Percentiles rank a stretch among this genome's conserved stretches.
Evolutionary conservation across 2,888 invertebrate genomes (phyloP).

Genomic region (Sisyra terminalis): DNA sequence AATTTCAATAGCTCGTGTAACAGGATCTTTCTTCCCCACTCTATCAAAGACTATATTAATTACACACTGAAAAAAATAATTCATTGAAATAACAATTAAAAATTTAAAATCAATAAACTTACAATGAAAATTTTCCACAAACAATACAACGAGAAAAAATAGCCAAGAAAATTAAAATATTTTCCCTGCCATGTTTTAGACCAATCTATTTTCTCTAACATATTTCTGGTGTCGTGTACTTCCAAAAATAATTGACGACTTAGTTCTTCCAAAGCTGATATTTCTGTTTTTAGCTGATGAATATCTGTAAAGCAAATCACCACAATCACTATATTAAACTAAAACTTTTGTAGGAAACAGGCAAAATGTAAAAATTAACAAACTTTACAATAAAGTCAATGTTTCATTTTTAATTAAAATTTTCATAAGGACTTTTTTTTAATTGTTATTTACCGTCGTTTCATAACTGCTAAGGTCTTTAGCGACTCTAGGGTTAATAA

Average conservation of each 20-base stretch:
- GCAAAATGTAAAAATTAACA: no score
- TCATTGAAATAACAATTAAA: constrained; percentile 8
- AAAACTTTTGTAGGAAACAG: not conserved
- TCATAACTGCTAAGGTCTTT: not conserved
- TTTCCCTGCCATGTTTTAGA: constrained; percentile 91
- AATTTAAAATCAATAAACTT: constrained; percentile 26
- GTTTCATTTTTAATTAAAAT: no score
- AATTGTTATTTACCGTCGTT: not conserved
- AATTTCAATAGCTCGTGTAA: constrained; percentile 90
- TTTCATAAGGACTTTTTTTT: no score
- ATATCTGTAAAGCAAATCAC: constrained; percentile 37
- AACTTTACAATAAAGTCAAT: no score
- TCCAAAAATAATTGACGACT: constrained; percentile 92
- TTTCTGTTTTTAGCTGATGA: constrained; percentile 67
- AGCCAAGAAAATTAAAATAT: constrained; percentile 96
- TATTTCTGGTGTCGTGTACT: constrained; percentile 80
- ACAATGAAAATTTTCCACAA: constrained; percentile 99
- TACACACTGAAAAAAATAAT: constrained; percentile 54
- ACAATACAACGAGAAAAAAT: constrained; percentile 97
- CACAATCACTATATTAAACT: not conserved
- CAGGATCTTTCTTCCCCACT: constrained; percentile 96
- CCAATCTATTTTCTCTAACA: constrained; percentile 86
- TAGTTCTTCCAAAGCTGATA: constrained; percentile 77
- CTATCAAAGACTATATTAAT: constrained; percentile 98
- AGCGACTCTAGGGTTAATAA: no score